Base-by-base conservation (phyloP, 2,113 vertebrate genomes). In the Pogona vitticeps region DNA sequence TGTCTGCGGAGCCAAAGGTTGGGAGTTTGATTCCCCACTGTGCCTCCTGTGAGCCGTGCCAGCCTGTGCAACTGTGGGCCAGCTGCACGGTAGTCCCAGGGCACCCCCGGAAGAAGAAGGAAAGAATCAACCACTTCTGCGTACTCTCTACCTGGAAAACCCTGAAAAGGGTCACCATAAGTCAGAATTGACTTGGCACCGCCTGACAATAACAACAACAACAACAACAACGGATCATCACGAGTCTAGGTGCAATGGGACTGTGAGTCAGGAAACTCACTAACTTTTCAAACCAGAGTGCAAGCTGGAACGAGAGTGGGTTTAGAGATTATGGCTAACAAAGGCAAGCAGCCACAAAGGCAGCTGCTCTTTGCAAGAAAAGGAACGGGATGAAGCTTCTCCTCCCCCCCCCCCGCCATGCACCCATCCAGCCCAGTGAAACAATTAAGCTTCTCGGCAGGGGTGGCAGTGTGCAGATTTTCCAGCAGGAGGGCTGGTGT, bases 371-470 rank as follows among this genome's bases (percentile, higher is more conserved):
- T 58, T 61, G 52, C 52, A 59, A 42, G 3, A 72, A 80, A 86
- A 79, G 65, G 76, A 28, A 15, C 18, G 40, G 21, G 58, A 63
- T 58, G 3, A 26, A n/a, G 10, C 12, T 2, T 33, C 9, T 52
- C 71, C 56, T 7, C 36, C 13, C n/a, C 7, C 6, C 58, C 2
- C 8, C 42, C 46, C 3, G 28, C 46, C 67, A 73, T 38, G 21
- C 71, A 33, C 28, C 52, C 23, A 33, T 26, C 70, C n/a, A 10
- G 31, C 40, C 18, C 5, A n/a, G 78, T 67, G 40, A 86, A 65
- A 86, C 40, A 86, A 81, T 81, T 75, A 86, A 86, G 38, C 58
- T 4, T 46, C 78, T 75, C 78, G 80, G 58, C 52, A 63, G 85
- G 85, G 68, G 75, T 15, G 71, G 58, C 70, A 8, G 28, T 52